A percentile compares a stretch with the other conserved stretches of the same genome.
phyloP scores from a whole-genome alignment of 2,797 vertebrate genomes.

The Graptemys geographica region DNA sequence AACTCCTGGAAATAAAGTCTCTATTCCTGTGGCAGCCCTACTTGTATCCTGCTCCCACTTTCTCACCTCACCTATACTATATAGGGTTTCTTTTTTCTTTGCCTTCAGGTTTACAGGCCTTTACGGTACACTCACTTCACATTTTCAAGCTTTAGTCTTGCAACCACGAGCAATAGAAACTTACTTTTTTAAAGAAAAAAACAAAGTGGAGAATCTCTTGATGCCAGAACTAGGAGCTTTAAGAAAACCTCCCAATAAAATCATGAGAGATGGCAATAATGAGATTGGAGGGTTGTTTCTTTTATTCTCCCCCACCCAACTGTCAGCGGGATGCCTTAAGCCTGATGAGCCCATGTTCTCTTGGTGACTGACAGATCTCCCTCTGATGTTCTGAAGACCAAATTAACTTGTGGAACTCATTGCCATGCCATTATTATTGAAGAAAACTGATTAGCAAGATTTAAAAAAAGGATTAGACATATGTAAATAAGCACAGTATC shows the following conservation, averaged over 20 bases:
- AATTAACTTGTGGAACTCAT: constrained; percentile 52
- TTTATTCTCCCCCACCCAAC: neutral
- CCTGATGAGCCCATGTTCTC: neutral
- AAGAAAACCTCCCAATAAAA: neutral
- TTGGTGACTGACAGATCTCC: constrained; percentile 9
- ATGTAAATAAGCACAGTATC: constrained; percentile 7
- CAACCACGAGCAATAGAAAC: constrained; percentile 5
- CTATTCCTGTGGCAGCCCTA: neutral
- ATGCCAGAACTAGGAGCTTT: constrained; percentile 11
- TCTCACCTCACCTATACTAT: neutral
- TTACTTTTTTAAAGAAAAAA: neutral
- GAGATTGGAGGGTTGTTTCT: neutral
- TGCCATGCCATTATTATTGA: constrained; percentile 35
- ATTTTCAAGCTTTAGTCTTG: constrained; percentile 9
- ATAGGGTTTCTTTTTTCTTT: constrained; percentile 20
- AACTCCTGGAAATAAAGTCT: neutral
- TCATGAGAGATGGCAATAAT: neutral
- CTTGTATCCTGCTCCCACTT: neutral
- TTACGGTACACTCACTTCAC: neutral
- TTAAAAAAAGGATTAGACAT: neutral
- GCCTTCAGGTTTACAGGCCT: neutral
- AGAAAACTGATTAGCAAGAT: neutral
- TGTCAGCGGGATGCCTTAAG: neutral
- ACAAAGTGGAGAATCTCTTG: neutral
- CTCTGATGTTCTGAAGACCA: constrained; percentile 49